These are phyloP conservation scores for Chloebia gouldiae DNA, from an alignment of 2,113 vertebrate species.

Conservation along the genomic window DNA sequence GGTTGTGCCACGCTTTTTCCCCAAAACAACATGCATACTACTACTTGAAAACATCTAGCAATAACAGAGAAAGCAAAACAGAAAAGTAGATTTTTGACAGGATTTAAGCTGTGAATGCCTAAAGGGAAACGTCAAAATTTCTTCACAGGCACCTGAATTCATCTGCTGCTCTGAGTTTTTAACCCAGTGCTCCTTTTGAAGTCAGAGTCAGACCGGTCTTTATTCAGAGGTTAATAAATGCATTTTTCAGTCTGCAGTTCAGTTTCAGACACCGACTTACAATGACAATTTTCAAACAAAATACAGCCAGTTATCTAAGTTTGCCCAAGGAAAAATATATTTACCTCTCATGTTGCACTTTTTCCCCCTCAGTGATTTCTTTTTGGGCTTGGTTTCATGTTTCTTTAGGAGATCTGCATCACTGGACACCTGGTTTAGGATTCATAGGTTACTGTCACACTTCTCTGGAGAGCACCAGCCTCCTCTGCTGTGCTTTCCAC, in stretches of 20 bases:
- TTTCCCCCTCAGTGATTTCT: not conserved
- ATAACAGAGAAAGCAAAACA: not conserved
- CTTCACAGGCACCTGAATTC: not conserved
- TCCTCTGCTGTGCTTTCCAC: not conserved
- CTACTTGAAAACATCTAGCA: not conserved
- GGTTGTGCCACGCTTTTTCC: not conserved
- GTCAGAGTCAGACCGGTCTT: not conserved
- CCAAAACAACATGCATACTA: not conserved
- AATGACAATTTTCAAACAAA: not conserved
- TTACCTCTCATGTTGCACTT: constrained; percentile 19
- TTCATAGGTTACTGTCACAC: not conserved
- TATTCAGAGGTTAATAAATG: not conserved
- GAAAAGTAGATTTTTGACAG: not conserved
- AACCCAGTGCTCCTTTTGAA: not conserved
- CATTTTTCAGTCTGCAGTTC: not conserved
- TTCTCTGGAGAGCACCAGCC: not conserved
- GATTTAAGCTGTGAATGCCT: not conserved
- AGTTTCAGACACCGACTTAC: not conserved
- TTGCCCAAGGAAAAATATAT: not conserved
- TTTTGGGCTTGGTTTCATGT: not conserved
- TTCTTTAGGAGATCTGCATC: not conserved
- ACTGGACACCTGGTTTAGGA: not conserved
- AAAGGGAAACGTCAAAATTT: not conserved
- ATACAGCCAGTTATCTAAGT: not conserved
- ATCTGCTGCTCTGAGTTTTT: not conserved